Evolutionary conservation across 2,888 invertebrate genomes (phyloP).

Genomic region (Ashinkailepas kermadecensis): DNA sequence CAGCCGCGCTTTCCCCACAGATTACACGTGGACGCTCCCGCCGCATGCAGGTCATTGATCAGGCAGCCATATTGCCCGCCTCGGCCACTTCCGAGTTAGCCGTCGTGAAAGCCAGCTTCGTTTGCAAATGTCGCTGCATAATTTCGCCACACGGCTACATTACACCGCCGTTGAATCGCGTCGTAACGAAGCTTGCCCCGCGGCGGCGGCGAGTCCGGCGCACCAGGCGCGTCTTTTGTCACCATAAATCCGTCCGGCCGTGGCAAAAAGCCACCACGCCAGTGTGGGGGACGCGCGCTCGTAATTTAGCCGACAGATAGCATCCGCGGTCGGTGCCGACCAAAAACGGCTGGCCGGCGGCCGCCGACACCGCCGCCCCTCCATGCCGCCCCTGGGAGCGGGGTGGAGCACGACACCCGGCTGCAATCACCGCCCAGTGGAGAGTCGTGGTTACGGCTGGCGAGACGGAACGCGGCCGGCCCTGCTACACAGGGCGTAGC

Average conservation of each 20-base stretch:
- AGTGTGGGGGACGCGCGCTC: neutral
- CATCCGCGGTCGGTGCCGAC: neutral
- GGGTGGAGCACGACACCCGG: no score
- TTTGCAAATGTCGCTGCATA: slow-evolving; percentile 1
- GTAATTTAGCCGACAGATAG: neutral
- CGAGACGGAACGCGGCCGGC: no score
- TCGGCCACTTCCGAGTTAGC: no score
- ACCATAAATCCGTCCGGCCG: neutral
- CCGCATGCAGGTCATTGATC: neutral
- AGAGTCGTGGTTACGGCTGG: no score
- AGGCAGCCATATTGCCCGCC: neutral
- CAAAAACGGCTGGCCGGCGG: neutral
- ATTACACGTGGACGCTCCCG: neutral
- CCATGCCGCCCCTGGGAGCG: no score
- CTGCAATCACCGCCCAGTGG: no score
- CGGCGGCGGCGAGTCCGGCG: neutral
- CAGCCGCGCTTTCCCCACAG: neutral
- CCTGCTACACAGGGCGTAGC: no score
- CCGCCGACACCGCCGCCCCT: neutral
- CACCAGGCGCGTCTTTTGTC: neutral
- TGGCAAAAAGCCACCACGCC: neutral
- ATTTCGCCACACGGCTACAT: neutral
- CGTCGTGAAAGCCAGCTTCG: neutral
- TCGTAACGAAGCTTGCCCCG: neutral
- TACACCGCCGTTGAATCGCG: neutral